Evolutionary conservation across 2,113 vertebrate genomes (phyloP), one percentile per base, ranked within the genome.

Genomic region (Puffinus mauretanicus): DNA sequence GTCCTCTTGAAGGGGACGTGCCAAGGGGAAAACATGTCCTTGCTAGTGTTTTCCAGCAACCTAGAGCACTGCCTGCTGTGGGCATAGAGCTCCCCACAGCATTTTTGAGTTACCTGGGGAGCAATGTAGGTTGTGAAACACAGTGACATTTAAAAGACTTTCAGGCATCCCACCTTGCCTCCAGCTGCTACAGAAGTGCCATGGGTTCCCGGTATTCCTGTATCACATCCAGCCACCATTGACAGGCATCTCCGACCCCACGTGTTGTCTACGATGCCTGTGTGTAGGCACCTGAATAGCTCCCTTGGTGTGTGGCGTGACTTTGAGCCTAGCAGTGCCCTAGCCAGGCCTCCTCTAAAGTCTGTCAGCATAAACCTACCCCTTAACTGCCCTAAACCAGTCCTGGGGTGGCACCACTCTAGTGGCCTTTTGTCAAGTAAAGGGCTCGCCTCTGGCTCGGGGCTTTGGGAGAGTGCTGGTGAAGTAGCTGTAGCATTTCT

Each of bases 191-290:
- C 36, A 29, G 44, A 77, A 92, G 25, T n/a, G 38, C 32, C 66
- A 49, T 2, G 1, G 13, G 26, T 58, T 90, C 44, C 34, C 5
- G 0, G 6, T 66, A 61, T 65, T 60, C n/a, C 70, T 71, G 2
- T 61, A 40, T 61, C 70, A 54, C 1, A 3, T 40, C 55, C 54
- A 80, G 8, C 4, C 40, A 65, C 49, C 21, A 6, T 0, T 70
- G 52, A n/a, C 52, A 66, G 36, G 19, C 58, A 69, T 19, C 75
- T 72, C 58, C 10, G 16, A 82, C 7, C 22, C 47, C 24, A 5
- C 2, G 17, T 5, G 3, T 0, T 69, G 24, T 4, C 65, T 65
- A 44, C 2, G 0, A 47, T 25, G 9, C 5, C 47, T 60, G 14
- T 22, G 9, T 58, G n/a, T 27, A 95, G 72, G 34, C 18, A 72